phyloP scores from a whole-genome alignment of 2,797 vertebrate genomes.

The Gallinago solitaria region DNA sequence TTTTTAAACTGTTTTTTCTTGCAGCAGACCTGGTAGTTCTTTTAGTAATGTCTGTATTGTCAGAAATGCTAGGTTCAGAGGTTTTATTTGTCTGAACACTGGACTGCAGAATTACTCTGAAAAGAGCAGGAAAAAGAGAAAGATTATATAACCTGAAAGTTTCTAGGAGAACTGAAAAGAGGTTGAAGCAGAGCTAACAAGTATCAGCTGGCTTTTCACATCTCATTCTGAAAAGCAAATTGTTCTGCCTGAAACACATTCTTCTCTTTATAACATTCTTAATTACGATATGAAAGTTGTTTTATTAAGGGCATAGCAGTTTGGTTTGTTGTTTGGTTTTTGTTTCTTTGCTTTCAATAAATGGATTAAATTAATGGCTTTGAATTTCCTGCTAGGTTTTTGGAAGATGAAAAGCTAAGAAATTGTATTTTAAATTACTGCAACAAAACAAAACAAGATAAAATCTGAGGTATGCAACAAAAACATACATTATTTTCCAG shows the following conservation, averaged over 20 bases:
- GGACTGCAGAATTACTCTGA: slow-evolving; percentile 89
- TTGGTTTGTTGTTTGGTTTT: background rate
- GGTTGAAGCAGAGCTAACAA: background rate
- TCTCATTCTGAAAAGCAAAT: background rate
- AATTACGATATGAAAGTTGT: background rate
- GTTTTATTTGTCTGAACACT: slow-evolving; percentile 87
- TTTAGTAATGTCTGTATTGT: slow-evolving; percentile 87
- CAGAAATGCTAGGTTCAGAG: slow-evolving; percentile 84
- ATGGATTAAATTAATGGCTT: background rate
- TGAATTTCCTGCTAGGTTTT: background rate
- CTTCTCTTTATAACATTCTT: background rate
- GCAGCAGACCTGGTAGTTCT: slow-evolving; percentile 91
- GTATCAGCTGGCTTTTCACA: background rate
- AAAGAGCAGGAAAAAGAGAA: slow-evolving; percentile 78
- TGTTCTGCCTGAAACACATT: background rate
- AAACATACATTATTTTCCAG: background rate
- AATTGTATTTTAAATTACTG: background rate
- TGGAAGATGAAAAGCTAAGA: background rate
- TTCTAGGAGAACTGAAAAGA: slow-evolving; percentile 44
- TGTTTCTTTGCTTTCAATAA: background rate
- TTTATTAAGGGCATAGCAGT: background rate
- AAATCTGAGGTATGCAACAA: background rate
- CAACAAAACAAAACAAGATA: background rate
- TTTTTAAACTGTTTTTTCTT: slow-evolving; percentile 84
- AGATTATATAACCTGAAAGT: slow-evolving; percentile 69